phyloP scores from a whole-genome alignment of 2,888 invertebrate species.

The Drosophila pseudotakahashii region DNA sequence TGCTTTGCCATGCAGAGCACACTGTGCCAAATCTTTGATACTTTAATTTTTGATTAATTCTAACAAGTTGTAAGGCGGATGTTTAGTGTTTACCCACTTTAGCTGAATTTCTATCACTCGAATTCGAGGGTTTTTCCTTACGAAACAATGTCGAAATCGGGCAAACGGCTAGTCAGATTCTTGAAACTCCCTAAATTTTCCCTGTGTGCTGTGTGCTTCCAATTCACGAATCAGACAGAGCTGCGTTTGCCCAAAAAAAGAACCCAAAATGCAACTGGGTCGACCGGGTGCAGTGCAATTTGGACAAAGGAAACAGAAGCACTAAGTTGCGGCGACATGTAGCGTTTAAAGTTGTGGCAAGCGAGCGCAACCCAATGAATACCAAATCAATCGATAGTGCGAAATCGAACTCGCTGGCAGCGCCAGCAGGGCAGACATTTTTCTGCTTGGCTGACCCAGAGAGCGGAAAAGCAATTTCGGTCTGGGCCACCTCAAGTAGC shows the following conservation, averaged over 20 bases:
- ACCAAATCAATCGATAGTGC: conserved; percentile 67
- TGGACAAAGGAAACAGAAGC: conserved; percentile 40
- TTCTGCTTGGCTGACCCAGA: conserved; percentile 64
- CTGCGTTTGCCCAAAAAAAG: conserved; percentile 13
- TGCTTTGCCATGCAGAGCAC: neutral
- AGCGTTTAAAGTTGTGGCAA: conserved; percentile 35
- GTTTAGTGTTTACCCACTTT: neutral
- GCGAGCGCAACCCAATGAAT: conserved; percentile 50
- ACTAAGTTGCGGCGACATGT: conserved; percentile 46
- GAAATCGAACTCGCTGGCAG: conserved; percentile 52
- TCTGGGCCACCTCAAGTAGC: conserved; percentile 62
- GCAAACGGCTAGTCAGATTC: too few relatives aligned
- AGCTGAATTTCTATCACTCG: too few relatives aligned
- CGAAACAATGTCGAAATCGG: too few relatives aligned
- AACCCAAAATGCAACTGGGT: conserved; percentile 19
- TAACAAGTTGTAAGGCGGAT: neutral
- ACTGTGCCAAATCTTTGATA: neutral
- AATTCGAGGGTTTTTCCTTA: too few relatives aligned
- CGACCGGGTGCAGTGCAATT: conserved; percentile 41
- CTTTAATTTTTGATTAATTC: neutral
- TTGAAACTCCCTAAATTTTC: neutral
- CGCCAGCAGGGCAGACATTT: conserved; percentile 66
- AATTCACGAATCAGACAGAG: neutral
- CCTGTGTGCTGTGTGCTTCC: conserved; percentile 9
- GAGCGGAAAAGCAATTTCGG: conserved; percentile 75